These are phyloP conservation scores for Megaceryle maxima DNA, from an alignment of 2,113 vertebrate genomes.

Conservation along the genomic window DNA sequence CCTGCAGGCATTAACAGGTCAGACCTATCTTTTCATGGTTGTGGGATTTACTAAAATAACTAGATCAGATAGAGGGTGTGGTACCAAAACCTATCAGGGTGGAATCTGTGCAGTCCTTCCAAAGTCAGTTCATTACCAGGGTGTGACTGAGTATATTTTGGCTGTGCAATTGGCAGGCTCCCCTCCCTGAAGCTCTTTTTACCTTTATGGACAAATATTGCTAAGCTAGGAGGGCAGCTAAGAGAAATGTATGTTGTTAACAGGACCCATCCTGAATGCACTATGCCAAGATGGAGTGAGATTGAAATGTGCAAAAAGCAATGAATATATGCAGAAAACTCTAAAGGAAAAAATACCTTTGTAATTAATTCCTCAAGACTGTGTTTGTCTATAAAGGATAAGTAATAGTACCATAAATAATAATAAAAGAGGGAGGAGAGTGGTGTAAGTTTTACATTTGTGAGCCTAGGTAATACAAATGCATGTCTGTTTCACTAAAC, in stretches of 20 bases:
- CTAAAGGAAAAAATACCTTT: background rate
- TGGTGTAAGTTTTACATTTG: background rate
- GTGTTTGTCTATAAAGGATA: background rate
- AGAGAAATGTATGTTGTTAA: background rate
- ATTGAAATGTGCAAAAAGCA: background rate
- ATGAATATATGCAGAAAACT: background rate
- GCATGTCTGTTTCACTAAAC: background rate
- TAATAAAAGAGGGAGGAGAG: background rate
- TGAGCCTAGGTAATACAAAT: background rate
- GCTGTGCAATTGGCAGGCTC: background rate
- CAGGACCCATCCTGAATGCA: background rate
- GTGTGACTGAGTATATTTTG: background rate
- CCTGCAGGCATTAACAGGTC: background rate
- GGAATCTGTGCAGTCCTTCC: slow-evolving; percentile 12
- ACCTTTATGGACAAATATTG: background rate
- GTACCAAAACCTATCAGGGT: background rate
- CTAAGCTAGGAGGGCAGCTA: background rate
- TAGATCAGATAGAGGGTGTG: background rate
- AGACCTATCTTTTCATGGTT: background rate
- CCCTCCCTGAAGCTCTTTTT: background rate
- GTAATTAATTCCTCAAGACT: background rate
- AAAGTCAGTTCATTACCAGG: slow-evolving; percentile 1
- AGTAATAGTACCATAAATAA: background rate
- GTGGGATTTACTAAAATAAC: background rate
- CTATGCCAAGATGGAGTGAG: background rate